A percentile compares a stretch with the other conserved stretches of the same genome.
Conservation (phyloP, 2,888 invertebrate species). For the Rhorus exstirpatorius region DNA sequence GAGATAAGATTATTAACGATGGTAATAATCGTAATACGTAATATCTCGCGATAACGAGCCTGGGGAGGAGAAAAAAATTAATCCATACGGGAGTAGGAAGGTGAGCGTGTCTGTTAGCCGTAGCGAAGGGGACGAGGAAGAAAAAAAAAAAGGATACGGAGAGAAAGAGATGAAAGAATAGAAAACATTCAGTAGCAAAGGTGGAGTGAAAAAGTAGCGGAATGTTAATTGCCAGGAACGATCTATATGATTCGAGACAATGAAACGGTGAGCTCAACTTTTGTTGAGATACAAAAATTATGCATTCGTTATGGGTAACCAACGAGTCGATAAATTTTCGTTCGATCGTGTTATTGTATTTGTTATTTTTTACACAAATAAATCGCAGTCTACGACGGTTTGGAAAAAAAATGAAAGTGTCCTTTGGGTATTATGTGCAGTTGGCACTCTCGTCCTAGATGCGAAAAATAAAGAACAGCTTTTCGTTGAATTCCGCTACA, state of each 20-base stretch:
- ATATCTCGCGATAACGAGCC: conserved; percentile 66
- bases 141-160: conserved; percentile 13
- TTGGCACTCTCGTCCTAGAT: not conserved
- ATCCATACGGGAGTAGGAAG: conserved; percentile 41
- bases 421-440: no score
- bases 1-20: conserved; percentile 70
- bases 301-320: no score
- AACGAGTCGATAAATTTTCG: no score
- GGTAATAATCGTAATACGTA: conserved; percentile 65
- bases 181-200: conserved; percentile 16
- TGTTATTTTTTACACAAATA: no score
- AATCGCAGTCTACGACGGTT: no score
- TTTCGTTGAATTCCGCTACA: not conserved
- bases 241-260: conserved; percentile 35
- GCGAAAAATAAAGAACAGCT: not conserved
- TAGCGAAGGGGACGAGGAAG: conserved; percentile 25
- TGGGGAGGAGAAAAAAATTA: conserved; percentile 45
- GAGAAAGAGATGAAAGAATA: not conserved
- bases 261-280: not conserved
- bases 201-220: conserved; percentile 32
- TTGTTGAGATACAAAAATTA: no score
- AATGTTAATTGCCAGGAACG: conserved; percentile 39
- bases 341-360: no score
- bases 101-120: conserved; percentile 58
- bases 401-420: no score